Evolutionary conservation across 2,888 invertebrate genomes (phyloP).

Genomic region (Acanthococcus lagerstroemiae): DNA sequence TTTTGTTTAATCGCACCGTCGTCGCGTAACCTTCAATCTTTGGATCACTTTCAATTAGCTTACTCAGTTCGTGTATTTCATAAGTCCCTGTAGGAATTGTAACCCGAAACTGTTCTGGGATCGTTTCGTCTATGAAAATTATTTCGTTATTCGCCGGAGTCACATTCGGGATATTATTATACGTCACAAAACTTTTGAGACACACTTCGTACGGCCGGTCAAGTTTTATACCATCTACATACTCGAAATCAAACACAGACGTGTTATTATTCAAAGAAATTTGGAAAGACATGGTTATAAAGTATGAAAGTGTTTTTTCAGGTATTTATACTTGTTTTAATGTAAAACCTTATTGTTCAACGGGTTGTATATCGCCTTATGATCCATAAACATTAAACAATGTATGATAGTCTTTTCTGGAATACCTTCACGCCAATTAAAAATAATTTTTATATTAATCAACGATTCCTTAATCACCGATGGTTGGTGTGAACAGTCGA

Average conservation of each 20-base stretch:
- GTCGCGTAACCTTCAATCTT: background rate
- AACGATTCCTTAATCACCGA: background rate
- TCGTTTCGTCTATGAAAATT: background rate
- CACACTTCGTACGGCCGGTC: background rate
- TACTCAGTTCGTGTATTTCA: background rate
- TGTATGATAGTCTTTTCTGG: background rate
- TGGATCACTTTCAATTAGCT: background rate
- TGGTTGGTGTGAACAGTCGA: background rate
- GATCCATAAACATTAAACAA: background rate
- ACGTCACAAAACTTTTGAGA: conserved; percentile 3
- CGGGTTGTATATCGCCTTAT: background rate
- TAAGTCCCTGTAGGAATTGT: background rate
- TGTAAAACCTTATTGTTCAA: background rate
- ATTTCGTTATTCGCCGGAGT: background rate
- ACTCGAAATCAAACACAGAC: background rate
- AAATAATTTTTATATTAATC: background rate
- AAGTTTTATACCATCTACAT: background rate
- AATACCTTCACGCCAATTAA: background rate
- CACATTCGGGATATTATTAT: background rate
- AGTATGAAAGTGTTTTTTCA: too few species aligned
- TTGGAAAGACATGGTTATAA: background rate
- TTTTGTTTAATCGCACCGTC: background rate
- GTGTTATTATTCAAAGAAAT: background rate
- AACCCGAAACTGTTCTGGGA: too few species aligned
- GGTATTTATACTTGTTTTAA: background rate